A percentile compares a stretch with the other conserved stretches of the same genome.
These are phyloP conservation scores for Xenopus borealis DNA, from an alignment of 2,113 vertebrate species.

Conservation along the genomic window DNA sequence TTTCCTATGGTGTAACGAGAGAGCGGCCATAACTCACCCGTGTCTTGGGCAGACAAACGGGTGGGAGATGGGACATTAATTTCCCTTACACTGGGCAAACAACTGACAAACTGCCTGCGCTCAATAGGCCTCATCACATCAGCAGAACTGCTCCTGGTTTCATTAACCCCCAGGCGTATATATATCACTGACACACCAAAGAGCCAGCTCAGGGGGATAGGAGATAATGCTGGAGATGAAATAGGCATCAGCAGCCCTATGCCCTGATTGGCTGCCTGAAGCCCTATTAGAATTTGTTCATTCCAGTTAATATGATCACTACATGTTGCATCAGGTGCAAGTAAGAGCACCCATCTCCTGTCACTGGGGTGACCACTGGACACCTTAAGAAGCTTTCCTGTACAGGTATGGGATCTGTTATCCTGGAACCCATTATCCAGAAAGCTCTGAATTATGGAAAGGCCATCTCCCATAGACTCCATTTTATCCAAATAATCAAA, in stretches of 20 bases:
- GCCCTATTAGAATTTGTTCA: no score
- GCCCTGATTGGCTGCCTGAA: no score
- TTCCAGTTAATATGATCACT: no score
- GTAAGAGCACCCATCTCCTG: no score
- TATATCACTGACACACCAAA: not conserved
- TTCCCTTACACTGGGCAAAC: conserved; percentile 1
- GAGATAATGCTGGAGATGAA: not conserved
- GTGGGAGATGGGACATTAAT: conserved; percentile 9
- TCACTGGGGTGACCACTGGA: no score
- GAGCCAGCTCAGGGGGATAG: not conserved
- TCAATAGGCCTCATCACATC: not conserved
- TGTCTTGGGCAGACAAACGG: not conserved
- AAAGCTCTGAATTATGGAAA: no score
- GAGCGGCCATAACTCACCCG: conserved; percentile 11
- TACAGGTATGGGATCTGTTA: no score
- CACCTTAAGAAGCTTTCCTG: no score
- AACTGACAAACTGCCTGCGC: not conserved
- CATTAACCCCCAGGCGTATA: conserved; percentile 1
- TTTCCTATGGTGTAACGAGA: not conserved
- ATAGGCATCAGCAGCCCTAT: not conserved
- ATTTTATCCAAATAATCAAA: no score
- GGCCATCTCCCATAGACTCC: no score
- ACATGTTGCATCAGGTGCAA: no score
- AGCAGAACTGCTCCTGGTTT: not conserved
- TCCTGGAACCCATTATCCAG: no score